phyloP scores from a whole-genome alignment of 2,888 invertebrate genomes.

The Chymomyza caudatula region DNA sequence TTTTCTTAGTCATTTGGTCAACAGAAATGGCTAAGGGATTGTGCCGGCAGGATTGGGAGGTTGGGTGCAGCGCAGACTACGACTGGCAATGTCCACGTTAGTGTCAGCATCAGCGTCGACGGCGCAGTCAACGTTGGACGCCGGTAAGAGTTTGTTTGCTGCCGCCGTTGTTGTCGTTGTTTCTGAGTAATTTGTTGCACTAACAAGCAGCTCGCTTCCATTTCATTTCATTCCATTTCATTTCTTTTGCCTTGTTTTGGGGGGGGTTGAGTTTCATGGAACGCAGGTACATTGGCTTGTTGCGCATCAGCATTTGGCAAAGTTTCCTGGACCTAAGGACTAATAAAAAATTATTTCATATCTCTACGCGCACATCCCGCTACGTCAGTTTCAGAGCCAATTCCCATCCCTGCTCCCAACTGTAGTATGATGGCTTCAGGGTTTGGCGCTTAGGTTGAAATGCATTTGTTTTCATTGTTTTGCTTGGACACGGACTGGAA shows the following conservation, averaged over 20 bases:
- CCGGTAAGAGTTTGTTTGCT: no score
- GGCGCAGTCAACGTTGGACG: background rate
- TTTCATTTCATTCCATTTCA: conserved; percentile 63
- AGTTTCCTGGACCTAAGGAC: conserved; percentile 20
- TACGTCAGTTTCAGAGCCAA: background rate
- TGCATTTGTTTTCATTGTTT: conserved; percentile 69
- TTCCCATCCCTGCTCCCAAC: background rate
- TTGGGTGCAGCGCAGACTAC: conserved; percentile 5
- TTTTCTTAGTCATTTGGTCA: conserved; percentile 67
- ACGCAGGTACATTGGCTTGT: background rate
- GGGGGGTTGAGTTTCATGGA: background rate
- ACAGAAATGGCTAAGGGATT: conserved; percentile 10
- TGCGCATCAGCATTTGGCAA: background rate
- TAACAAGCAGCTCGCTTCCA: conserved; percentile 63
- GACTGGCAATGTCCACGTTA: conserved; percentile 25
- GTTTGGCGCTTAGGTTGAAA: conserved; percentile 33
- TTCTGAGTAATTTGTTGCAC: conserved; percentile 66
- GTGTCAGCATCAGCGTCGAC: background rate
- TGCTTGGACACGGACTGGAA: background rate
- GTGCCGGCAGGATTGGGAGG: background rate
- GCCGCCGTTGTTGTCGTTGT: conserved; percentile 7
- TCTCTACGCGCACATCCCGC: conserved; percentile 25
- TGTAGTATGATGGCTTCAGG: no score
- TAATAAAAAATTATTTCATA: conserved; percentile 69
- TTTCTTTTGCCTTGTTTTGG: conserved; percentile 35